A percentile compares a stretch with the other conserved stretches of the same genome.
Evolutionary conservation across 2,113 vertebrate species (phyloP).

Genomic region (Scartelaos histophorus): DNA sequence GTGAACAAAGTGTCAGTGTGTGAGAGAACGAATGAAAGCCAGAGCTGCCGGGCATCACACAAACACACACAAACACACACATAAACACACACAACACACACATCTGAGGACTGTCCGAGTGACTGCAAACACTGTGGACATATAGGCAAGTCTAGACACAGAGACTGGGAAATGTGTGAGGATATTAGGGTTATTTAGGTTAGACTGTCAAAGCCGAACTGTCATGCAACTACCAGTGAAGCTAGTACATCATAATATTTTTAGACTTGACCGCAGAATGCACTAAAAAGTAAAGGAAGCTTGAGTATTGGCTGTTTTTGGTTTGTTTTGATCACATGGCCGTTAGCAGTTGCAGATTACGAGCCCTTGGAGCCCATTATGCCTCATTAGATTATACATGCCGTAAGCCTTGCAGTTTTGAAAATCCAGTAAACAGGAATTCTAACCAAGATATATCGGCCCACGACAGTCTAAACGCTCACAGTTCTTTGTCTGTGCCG

Average conservation of each 20-base stretch:
- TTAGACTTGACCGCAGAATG: background rate
- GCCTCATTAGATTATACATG: background rate
- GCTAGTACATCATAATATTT: background rate
- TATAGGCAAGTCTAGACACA: conserved; percentile 13
- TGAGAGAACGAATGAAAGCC: conserved; percentile 58
- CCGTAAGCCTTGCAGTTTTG: too few relatives aligned
- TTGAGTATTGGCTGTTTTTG: too few relatives aligned
- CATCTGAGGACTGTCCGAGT: conserved; percentile 43
- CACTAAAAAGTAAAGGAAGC: too few relatives aligned
- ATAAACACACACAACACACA: conserved; percentile 42
- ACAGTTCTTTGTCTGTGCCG: too few relatives aligned
- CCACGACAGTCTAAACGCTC: too few relatives aligned
- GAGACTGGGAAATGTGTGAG: conserved; percentile 1
- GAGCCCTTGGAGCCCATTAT: background rate
- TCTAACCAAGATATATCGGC: background rate
- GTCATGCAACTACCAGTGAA: background rate
- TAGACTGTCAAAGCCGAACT: background rate
- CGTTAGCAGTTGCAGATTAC: background rate
- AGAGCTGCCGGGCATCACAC: conserved; percentile 42
- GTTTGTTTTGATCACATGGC: background rate
- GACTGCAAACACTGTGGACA: conserved; percentile 15
- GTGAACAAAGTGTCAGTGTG: conserved; percentile 79
- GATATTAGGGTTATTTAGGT: background rate
- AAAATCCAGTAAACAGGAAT: background rate
- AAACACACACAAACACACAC: conserved; percentile 47